phyloP scores from a whole-genome alignment of 2,797 vertebrate genomes.

The Eleutherodactylus coqui region DNA sequence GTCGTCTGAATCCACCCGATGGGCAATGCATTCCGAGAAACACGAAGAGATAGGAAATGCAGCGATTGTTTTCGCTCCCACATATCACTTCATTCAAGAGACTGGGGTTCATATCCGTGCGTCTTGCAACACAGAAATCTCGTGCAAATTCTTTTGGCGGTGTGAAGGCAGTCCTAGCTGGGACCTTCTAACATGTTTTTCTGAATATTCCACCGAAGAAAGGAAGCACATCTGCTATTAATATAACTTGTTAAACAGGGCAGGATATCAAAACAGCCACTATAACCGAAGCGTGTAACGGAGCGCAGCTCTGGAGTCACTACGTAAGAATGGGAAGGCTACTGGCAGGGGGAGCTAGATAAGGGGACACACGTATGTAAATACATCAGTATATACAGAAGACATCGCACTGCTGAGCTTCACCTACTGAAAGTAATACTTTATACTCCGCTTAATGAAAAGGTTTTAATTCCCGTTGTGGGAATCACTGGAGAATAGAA shows the following conservation, averaged over 20 bases:
- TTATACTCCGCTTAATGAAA: not conserved
- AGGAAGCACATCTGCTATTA: constrained; percentile 33
- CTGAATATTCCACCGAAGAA: constrained; percentile 1
- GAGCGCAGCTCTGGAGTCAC: not conserved
- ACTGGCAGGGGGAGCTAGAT: not conserved
- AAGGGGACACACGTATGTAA: not conserved
- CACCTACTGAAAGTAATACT: too few relatives aligned
- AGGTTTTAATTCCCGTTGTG: not conserved
- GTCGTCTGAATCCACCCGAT: too few relatives aligned
- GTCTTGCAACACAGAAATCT: too few relatives aligned
- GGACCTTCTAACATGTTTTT: not conserved
- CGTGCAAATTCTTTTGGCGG: too few relatives aligned
- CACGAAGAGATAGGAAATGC: too few relatives aligned
- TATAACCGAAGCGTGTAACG: not conserved
- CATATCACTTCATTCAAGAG: too few relatives aligned
- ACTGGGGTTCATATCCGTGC: too few relatives aligned
- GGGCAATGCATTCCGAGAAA: too few relatives aligned
- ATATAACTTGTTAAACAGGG: constrained; percentile 29
- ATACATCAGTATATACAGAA: not conserved
- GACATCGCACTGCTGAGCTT: not conserved
- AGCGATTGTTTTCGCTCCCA: too few relatives aligned
- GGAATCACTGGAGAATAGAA: not conserved
- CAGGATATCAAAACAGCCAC: constrained; percentile 35
- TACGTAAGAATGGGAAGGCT: constrained; percentile 13
- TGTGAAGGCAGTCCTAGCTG: too few relatives aligned